Percentiles rank a stretch among this genome's conserved stretches.
phyloP scores from a whole-genome alignment of 2,888 invertebrate genomes.

The Lycaena phlaeas region DNA sequence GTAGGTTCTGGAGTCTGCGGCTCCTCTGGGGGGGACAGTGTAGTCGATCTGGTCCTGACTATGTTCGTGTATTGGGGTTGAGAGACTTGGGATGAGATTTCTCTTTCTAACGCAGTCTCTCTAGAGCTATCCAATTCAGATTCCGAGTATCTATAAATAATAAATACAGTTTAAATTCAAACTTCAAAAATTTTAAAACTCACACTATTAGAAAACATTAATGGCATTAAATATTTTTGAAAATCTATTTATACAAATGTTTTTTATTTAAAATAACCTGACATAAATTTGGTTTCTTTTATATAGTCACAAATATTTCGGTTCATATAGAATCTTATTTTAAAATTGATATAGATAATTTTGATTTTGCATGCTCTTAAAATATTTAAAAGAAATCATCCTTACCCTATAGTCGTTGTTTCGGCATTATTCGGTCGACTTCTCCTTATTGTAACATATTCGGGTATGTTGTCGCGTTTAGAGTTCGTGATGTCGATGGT shows the following conservation, averaged over 20 bases:
- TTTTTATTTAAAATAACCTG: too few relatives aligned
- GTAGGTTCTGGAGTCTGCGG: conserved; percentile 44
- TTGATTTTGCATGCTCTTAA: too few relatives aligned
- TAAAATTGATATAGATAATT: too few relatives aligned
- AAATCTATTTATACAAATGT: too few relatives aligned
- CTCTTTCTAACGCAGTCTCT: conserved; percentile 52
- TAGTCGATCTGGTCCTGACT: conserved; percentile 45
- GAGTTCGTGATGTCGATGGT: conserved; percentile 38
- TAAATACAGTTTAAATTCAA: not conserved
- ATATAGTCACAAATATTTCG: too few relatives aligned
- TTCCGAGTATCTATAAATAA: conserved; percentile 38
- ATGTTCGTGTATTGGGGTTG: conserved; percentile 59
- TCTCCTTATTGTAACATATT: conserved; percentile 79
- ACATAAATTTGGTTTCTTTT: too few relatives aligned
- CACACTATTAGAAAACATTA: too few relatives aligned
- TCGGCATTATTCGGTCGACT: conserved; percentile 67
- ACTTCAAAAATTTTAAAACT: too few relatives aligned
- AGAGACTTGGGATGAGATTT: conserved; percentile 45
- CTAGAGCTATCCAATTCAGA: conserved; percentile 36
- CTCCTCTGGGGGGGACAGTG: conserved; percentile 31
- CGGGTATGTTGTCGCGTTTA: conserved; percentile 58
- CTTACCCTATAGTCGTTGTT: conserved; percentile 64
- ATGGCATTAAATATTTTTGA: too few relatives aligned
- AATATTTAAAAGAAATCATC: conserved; percentile 11
- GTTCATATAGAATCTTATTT: too few relatives aligned